A percentile compares a stretch with the other conserved stretches of the same genome.
Conservation (phyloP, 2,888 invertebrate genomes). For the Galeopsomyia nigrocyanea region DNA sequence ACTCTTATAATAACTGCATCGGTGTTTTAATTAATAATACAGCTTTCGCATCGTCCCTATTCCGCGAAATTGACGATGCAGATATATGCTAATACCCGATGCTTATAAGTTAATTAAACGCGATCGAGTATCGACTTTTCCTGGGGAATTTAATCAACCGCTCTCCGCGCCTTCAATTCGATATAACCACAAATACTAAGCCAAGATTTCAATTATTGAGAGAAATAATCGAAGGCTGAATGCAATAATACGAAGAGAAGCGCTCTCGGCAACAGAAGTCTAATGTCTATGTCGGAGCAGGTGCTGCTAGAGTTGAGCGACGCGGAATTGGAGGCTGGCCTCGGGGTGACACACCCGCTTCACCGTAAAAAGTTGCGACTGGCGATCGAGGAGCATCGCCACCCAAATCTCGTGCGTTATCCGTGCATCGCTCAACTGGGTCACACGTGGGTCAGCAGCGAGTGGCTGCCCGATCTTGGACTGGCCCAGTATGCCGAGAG, state of each 20-base stretch:
- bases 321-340: constrained; percentile 89
- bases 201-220: too few species aligned
- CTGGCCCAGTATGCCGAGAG: constrained; percentile 90
- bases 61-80: not conserved
- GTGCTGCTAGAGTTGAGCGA: constrained; percentile 93
- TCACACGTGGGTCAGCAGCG: constrained; percentile 94
- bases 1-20: too few species aligned
- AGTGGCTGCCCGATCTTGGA: constrained; percentile 93
- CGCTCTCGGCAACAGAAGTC: too few species aligned
- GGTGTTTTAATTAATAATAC: not conserved
- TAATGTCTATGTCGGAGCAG: too few species aligned
- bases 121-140: not conserved
- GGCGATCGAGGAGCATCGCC: constrained; percentile 92
- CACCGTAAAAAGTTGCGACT: constrained; percentile 92
- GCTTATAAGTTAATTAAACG: not conserved
- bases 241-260: too few species aligned
- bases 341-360: constrained; percentile 93
- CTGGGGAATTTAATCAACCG: not conserved
- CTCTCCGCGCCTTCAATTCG: too few species aligned
- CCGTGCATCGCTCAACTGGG: constrained; percentile 89
- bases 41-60: not conserved
- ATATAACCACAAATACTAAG: too few species aligned
- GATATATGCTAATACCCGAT: not conserved
- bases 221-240: too few species aligned
- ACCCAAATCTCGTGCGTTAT: constrained; percentile 89